Base-by-base conservation (phyloP, 1,140 invertebrate species). In the Danaus plexippus region DNA sequence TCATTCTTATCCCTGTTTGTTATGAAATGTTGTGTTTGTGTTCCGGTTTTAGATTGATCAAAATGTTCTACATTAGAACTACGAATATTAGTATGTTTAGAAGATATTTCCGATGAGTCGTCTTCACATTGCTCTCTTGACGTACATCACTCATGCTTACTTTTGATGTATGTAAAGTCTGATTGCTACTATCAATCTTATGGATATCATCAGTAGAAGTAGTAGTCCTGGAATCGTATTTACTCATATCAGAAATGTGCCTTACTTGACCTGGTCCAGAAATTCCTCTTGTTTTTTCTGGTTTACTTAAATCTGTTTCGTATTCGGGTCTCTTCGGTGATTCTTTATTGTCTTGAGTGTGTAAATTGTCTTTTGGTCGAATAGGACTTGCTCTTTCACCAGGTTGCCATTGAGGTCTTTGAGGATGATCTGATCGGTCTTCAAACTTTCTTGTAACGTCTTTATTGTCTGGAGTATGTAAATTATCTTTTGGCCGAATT, bases 291-390 rank as follows among this genome's bases (percentile, higher is more conserved):
- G 18, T 2, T 22, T 22, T 22, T 22, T 22, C 18, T 22, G 18
- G 18, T 22, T 22, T 22, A 22, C 18, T 22, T 22, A 22, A 22
- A 22, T 22, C 18, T 22, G 18, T 22, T 22, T 22, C 18, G 18
- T 32, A 32, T 12, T 10, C 51, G 9, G 51, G 43, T 52, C 44
- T 52, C 43, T n/a, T 67, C 43, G 71, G 85, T 32, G 59, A 45
- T 15, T 10, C 66, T 1, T 85, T 87, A 51, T 83, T 80, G 12
- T 90, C 90, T 80, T 92, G 90, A 11, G 89, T 85, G 54, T 81
- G 82, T 9, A 92, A 69, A 68, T 92, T 92, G 69, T 90, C 89
- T 60, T 89, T 83, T 0, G 87, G 86, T 63, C 70, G 72, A 9
- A 73, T 66, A 32, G 62, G 90, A 66, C 89, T 88, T 11, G 87